A percentile compares a stretch with the other conserved stretches of the same genome.
phyloP scores from a whole-genome alignment of 2,797 vertebrate species.

The Aselliscus stoliczkanus region DNA sequence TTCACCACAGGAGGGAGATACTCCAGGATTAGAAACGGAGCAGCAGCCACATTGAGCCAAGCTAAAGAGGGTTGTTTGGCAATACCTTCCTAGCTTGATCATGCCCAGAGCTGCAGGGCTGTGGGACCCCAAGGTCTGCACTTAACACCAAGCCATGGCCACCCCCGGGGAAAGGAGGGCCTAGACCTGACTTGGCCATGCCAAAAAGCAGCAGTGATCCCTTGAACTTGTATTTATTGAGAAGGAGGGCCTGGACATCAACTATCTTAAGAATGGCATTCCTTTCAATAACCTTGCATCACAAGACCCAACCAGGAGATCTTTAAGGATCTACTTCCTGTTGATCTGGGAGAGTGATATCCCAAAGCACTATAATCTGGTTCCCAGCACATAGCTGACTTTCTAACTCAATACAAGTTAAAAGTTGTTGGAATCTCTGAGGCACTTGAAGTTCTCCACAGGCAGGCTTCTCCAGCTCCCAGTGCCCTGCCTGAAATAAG shows the following conservation, averaged over 20 bases:
- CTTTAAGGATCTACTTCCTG: not conserved
- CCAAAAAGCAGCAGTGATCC: not conserved
- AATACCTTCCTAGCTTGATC: not conserved
- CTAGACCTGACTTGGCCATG: not conserved
- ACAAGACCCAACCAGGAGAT: not conserved
- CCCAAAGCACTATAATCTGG: not conserved
- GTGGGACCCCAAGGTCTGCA: not conserved
- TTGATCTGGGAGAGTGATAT: not conserved
- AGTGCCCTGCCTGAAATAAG: not conserved
- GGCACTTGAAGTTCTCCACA: not conserved
- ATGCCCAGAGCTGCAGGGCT: not conserved
- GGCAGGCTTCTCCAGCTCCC: not conserved
- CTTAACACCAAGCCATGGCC: not conserved
- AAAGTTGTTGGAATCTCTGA: not conserved
- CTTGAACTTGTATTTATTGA: not conserved
- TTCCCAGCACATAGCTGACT: not conserved
- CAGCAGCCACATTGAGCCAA: not conserved
- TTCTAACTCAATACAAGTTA: not conserved
- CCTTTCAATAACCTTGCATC: not conserved
- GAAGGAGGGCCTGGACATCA: not conserved
- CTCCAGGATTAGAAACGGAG: not conserved
- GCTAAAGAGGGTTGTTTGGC: not conserved
- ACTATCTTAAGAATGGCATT: not conserved
- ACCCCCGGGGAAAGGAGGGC: not conserved
- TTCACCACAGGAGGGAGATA: not conserved